Evolutionary conservation across 2,797 vertebrate species (phyloP), one percentile per base, ranked within the genome.

Genomic region (Paedocypris micromegethes): DNA sequence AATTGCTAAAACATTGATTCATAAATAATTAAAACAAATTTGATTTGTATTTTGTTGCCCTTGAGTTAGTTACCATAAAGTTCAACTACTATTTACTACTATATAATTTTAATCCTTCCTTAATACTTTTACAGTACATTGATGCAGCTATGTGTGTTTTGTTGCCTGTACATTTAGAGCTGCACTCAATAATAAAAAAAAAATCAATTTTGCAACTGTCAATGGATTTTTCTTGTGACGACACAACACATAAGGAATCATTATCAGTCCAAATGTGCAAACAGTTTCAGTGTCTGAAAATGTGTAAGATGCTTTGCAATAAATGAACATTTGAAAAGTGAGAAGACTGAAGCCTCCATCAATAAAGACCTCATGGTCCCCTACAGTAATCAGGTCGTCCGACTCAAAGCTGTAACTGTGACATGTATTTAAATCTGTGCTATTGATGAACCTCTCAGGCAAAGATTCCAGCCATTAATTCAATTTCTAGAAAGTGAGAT

Each of bases 371-470:
- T 73, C 55, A 64, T 9, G 49, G 59, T 58, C 62, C 66, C 57
- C 8, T 49, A 78, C 61, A 74, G 60, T 75, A 75, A 78, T 78
- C 72, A 78, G 51, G 64, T 71, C 4, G 42, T 39, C 58, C 49
- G 62, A 78, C 71, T 64, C 52, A 45, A 58, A 56, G 64, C 52
- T 38, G 53, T 78, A 70, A 72, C 65, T 63, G 58, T 9, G 58
- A 54, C 58, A 72, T 75, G 55, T 66, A 70, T 73, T 73, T 75
- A 64, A 70, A 58, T 59, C 66, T 50, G 46, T 52, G 46, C 58
- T 42, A 44, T 55, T 45, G 44, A 54, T 54, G 64, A 60, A 45
- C 42, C 38, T 6, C 41, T 72, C 52, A 66, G 51, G 54, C 50
- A 62, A 43, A 64, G 59, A 58, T 56, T 67, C 58, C 66, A 49